Base-by-base conservation (phyloP, 92 coral and sea anemone genomes). In the Zoanthus sansibaricus region DNA sequence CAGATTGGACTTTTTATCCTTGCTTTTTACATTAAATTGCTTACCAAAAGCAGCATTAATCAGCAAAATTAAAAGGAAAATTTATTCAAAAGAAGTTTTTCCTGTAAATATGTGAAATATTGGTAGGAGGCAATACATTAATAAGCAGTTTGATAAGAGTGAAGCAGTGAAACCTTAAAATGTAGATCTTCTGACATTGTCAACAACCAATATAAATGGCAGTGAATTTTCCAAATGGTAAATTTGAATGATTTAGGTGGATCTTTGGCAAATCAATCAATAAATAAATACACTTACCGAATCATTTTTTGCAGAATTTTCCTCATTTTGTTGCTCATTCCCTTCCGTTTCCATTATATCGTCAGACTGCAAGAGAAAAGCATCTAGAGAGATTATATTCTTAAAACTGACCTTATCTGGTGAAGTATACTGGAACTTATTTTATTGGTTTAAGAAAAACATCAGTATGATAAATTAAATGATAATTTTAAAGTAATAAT, bases 131-230 rank as follows among this genome's bases (percentile, higher is more conserved):
- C 62, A 56, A 56, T 17, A 56, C 62, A 11, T 45, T 56, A 74
- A 74, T 55, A 45, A 74, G 78, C 46, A 37, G 78, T 74, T 46
- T 74, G 78, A 74, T 74, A 74, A 74, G 78, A 74, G 78, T 74
- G 78, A 74, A 74, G 78, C 56, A 46, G 78, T 15, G 47, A 45
- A 74, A 46, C 47, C 46, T 74, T 74, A 37, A 74, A 45, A 56
- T 69, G 25, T 74, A 74, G 58, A 74, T 74, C 37, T 74, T 74
- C 78, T 74, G 58, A n/a, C 32, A 73, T 17, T 45, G 62, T 56
- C 62, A 56, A 0, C 62, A 56, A 17, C 62, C 16, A 73, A 73
- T 75, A n/a, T 75, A 8, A 75, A 75, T 75, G 61, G 47, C 78
- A 75, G 18, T 75, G 78, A 75, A 75, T 47, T 75, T 75, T 75